Evolutionary conservation across 1,140 invertebrate genomes (phyloP).

Genomic region (Ctenoplectra terminalis): DNA sequence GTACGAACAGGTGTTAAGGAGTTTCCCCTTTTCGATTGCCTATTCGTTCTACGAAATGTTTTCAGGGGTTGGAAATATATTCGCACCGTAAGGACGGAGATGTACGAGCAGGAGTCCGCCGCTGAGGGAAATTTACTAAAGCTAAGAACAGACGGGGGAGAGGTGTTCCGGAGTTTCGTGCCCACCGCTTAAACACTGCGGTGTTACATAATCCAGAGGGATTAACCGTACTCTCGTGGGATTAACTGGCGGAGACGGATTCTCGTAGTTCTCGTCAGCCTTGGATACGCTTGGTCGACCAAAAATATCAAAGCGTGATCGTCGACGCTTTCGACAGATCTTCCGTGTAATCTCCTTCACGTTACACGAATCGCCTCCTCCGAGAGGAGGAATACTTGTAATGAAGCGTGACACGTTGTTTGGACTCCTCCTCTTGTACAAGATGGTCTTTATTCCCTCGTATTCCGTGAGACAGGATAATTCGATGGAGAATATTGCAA

Average conservation of each 20-base stretch:
- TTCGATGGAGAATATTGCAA: background rate
- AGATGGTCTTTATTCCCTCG: background rate
- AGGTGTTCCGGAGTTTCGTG: slow-evolving; percentile 53
- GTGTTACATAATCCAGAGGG: slow-evolving; percentile 67
- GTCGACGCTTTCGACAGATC: slow-evolving; percentile 32
- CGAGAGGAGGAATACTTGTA: background rate
- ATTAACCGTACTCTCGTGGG: slow-evolving; percentile 65
- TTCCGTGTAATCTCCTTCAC: slow-evolving; percentile 32
- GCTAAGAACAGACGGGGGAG: slow-evolving; percentile 30
- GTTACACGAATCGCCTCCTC: background rate
- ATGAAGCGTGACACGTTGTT: background rate
- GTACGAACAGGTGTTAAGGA: slow-evolving; percentile 36
- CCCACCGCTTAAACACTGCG: slow-evolving; percentile 68
- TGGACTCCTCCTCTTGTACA: background rate
- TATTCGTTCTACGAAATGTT: slow-evolving; percentile 27
- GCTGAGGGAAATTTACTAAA: slow-evolving; percentile 60
- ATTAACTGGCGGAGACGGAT: slow-evolving; percentile 69
- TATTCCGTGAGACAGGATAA: background rate
- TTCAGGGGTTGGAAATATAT: slow-evolving; percentile 26
- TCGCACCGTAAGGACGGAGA: slow-evolving; percentile 28
- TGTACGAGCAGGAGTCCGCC: background rate
- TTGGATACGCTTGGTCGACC: slow-evolving; percentile 30
- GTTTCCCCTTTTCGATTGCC: slow-evolving; percentile 17
- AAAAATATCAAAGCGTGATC: slow-evolving; percentile 63
- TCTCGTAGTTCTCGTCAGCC: slow-evolving; percentile 40